phyloP scores from a whole-genome alignment of 2,888 invertebrate genomes.

The Cepaea hortensis region DNA sequence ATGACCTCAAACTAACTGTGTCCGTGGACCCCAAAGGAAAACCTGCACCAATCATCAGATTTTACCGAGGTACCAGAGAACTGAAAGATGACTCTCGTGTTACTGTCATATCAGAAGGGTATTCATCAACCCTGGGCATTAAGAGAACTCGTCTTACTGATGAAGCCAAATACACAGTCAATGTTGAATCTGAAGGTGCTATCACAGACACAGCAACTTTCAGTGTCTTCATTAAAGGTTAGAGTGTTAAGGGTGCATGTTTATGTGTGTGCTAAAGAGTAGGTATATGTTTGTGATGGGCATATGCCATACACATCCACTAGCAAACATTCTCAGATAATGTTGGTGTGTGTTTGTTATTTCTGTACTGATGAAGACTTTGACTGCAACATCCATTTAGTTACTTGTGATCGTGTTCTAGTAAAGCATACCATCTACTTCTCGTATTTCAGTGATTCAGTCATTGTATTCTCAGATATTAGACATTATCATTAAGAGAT shows the following conservation, averaged over 20 bases:
- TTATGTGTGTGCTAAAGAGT: not conserved
- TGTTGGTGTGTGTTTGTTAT: not conserved
- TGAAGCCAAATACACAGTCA: constrained; percentile 95
- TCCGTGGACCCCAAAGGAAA: constrained; percentile 92
- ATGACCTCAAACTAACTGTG: constrained; percentile 61
- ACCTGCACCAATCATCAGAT: constrained; percentile 95
- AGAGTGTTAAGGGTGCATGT: not conserved
- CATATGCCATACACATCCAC: not conserved
- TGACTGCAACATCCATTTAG: too few relatives aligned
- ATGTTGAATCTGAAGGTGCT: constrained; percentile 95
- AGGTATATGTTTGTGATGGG: too few relatives aligned
- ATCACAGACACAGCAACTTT: constrained; percentile 91
- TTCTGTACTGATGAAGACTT: too few relatives aligned
- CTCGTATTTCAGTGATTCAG: not conserved
- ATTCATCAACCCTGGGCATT: constrained; percentile 90
- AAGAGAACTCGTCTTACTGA: constrained; percentile 96
- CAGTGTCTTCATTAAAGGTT: constrained; percentile 96
- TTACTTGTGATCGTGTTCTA: too few relatives aligned
- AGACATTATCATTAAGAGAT: too few relatives aligned
- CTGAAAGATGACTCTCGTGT: constrained; percentile 95
- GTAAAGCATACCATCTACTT: too few relatives aligned
- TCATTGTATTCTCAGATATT: too few relatives aligned
- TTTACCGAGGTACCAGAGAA: constrained; percentile 91
- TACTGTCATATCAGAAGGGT: constrained; percentile 57
- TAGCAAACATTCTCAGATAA: not conserved